Evolutionary conservation across 2,113 vertebrate genomes (phyloP), one percentile per base, ranked within the genome.

Genomic region (Calypte anna): DNA sequence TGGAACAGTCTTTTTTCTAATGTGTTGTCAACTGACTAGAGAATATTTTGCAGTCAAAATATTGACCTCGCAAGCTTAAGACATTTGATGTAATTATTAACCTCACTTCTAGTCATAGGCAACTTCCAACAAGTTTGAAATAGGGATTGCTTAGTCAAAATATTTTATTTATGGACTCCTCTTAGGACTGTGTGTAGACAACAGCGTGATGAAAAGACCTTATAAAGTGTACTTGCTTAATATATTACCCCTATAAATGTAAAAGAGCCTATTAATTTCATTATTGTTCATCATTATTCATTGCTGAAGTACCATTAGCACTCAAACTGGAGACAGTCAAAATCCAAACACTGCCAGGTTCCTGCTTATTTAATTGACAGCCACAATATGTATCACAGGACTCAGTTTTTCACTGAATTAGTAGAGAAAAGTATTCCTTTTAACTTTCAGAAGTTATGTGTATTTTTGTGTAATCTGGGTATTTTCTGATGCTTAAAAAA

Each of bases 31-130:
- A 33, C 51, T 77, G 54, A 61, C 31, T 75, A 43, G 77, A 28
- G n/a, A 46, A 38, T 90, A 3, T 51, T 80, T 82, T 90, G 51
- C n/a, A 20, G 77, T 91, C 91, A 33, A 85, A 72, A 59, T 82
- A 58, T 1, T 76, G n/a, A 55, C 14, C 7, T 80, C 51, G 55
- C 13, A 69, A 74, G 44, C 62, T 82, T 48, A 78, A 38, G 85
- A 33, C 12, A 9, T 23, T 48, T 90, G 33, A 51, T 78, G 40
- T 87, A 89, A 82, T 92, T 91, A 27, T 93, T 96, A 94, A 85
- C 23, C 10, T 14, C 5, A 33, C 10, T 89, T 90, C 30, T 80
- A 20, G 43, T 93, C 28, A 20, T 70, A 59, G 53, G 30, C 11
- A 14, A 30, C 59, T 91, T 90, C 38, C 28, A 75, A 30, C 25